Base-by-base conservation (phyloP, 2,113 vertebrate species). In the Petromus typicus region DNA sequence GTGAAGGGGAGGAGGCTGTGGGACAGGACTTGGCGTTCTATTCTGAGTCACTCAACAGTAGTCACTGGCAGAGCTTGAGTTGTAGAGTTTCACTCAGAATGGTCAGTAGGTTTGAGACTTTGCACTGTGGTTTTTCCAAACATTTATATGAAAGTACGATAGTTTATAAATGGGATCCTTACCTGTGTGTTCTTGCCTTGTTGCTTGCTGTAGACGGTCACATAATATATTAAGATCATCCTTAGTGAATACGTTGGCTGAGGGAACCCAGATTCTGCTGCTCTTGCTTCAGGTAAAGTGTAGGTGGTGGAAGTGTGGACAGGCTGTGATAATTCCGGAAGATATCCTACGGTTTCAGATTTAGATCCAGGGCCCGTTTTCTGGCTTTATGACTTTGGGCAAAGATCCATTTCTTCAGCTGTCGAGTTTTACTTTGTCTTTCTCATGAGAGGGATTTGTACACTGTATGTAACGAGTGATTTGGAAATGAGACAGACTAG, bases 51-150 rank as follows among this genome's bases (percentile, higher is more conserved):
- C 5, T 57, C 11, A 43, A 11, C 25, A 27, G 11, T 48, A 23
- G 11, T 75, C 80, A 48, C 59, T 73, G 37, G n/a, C 34, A 64
- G 73, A 40, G 18, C 27, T 56, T 57, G 90, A 84, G 40, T 83
- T 45, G 27, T 67, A 54, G 90, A 22, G 32, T 73, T 22, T 59
- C 34, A 59, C 45, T 40, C 0, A 30, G 43, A 69, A 22, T 25
- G 11, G n/a, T 87, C 40, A 84, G 48, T 75, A 63, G 61, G 61
- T 22, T 54, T 3, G 43, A 79, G 80, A 59, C 17, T 51, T 45
- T 63, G 91, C 66, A 56, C 89, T 43, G 20, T 88, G 63, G 16
- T 48, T 90, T 90, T 81, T 93, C 45, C 48, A 40, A 78, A 45
- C 34, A 59, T 56, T 56, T 61, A 30, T 22, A 32, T 84, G 63